Evolutionary conservation across 2,113 vertebrate genomes (phyloP), one percentile per base, ranked within the genome.

Genomic region (Dipodomys spectabilis): DNA sequence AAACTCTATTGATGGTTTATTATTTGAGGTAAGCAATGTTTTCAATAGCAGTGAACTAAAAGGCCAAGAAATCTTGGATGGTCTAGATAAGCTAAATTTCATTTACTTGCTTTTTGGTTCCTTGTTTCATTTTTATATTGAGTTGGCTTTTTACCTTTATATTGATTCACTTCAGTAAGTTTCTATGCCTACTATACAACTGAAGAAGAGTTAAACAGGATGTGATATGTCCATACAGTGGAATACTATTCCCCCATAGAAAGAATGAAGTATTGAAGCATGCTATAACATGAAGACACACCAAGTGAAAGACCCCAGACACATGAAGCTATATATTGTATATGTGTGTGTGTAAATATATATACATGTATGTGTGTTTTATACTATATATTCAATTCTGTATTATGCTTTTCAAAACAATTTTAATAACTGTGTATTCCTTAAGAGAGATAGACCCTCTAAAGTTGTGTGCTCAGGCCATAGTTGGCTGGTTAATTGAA

Each of bases 401-500:
- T 69, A 67, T 72, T 81, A 20, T 71, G n/a, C 23, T 88, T 90
- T 89, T 30, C 44, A 64, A 83, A 81, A 49, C 67, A 49, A 39
- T 85, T 69, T 71, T 88, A 67, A 35, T 91, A 39, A 45, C 22
- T 65, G 39, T 5, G 3, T 74, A 25, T 69, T 13, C 53, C 53
- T 57, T 18, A 57, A 16, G 16, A 57, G 53, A 27, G 49, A 20
- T 75, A 15, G 75, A 20, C 7, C 22, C 6, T 88, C 45, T 85
- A 60, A 85, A 49, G 15, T 35, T 79, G 15, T 65, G 2, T 60
- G 44, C n/a, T 71, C 28, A 90, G 67, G 15, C 60, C 35, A n/a
- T 27, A 53, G 60, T 74, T 93, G 78, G 39, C n/a, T 92, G 27
- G n/a, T 53, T 81, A 91, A 39, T n/a, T n/a, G 20, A 65, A 91